Percentiles rank a stretch among this genome's conserved stretches.
phyloP scores from a whole-genome alignment of 2,888 invertebrate genomes.

The Diaprepes abbreviatus region DNA sequence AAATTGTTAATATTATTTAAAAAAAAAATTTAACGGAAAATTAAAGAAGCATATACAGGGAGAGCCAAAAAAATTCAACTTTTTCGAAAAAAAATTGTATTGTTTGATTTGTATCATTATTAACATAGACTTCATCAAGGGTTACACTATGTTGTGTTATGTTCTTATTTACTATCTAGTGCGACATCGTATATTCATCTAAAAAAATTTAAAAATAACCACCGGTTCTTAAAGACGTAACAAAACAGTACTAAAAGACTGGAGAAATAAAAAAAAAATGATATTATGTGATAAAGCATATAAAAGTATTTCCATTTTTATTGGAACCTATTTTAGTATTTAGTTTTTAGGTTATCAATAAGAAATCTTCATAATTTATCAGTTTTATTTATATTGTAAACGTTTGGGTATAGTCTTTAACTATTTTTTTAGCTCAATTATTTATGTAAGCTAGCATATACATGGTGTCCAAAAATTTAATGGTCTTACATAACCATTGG shows the following conservation, averaged over 20 bases:
- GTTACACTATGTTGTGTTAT: too few relatives aligned
- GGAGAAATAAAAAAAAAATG: slow-evolving; percentile 27
- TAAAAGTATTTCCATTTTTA: slow-evolving; percentile 55
- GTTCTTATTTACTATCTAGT: too few relatives aligned
- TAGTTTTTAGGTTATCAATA: slow-evolving; percentile 38
- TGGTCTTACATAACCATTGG: slow-evolving; percentile 20
- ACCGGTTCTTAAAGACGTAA: background rate
- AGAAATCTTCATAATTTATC: background rate
- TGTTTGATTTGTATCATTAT: too few relatives aligned
- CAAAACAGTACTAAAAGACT: slow-evolving; percentile 27
- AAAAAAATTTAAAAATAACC: too few relatives aligned
- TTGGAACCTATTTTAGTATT: slow-evolving; percentile 39
- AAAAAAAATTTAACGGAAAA: too few relatives aligned
- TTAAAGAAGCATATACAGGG: too few relatives aligned
- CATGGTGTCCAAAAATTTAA: slow-evolving; percentile 25
- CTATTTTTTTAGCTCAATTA: slow-evolving; percentile 5
- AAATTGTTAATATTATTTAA: too few relatives aligned
- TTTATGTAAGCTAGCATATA: slow-evolving; percentile 20
- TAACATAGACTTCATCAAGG: too few relatives aligned
- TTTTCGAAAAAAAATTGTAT: too few relatives aligned
- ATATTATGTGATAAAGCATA: slow-evolving; percentile 59
- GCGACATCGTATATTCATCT: too few relatives aligned
- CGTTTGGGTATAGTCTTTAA: slow-evolving; percentile 29
- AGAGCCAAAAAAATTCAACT: too few relatives aligned
- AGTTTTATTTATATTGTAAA: slow-evolving; percentile 12